These are phyloP conservation scores for Cygnus atratus DNA, from an alignment of 2,113 vertebrate species.

Conservation along the genomic window DNA sequence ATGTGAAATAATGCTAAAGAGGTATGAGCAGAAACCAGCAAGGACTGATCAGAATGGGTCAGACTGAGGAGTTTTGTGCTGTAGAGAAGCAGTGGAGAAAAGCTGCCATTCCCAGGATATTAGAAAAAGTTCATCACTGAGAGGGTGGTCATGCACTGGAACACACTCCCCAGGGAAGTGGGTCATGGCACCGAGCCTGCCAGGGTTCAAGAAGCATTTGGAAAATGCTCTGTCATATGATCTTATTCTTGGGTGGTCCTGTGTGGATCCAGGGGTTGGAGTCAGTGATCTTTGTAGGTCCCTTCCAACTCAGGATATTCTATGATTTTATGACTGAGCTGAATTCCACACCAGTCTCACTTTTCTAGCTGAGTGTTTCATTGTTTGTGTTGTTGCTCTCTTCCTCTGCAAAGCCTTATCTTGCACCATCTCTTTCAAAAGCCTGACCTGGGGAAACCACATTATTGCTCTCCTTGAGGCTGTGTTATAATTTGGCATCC, in stretches of 20 bases:
- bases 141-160: background rate
- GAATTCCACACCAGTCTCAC: background rate
- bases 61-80: background rate
- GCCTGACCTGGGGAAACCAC: background rate
- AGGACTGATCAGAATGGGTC: background rate
- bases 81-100: no score
- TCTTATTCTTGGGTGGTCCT: background rate
- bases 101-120: background rate
- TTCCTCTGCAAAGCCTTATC: background rate
- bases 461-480: background rate
- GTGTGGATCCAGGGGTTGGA: background rate
- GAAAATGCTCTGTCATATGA: background rate
- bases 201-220: background rate
- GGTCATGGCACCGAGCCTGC: background rate
- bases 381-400: background rate
- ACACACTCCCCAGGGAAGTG: background rate
- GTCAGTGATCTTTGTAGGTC: background rate
- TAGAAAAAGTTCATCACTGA: background rate
- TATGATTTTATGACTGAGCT: background rate
- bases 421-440: background rate
- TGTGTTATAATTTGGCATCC: background rate
- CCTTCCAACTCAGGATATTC: no score
- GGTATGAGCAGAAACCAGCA: background rate
- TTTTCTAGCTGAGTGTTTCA: background rate
- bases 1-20: background rate